A percentile compares a stretch with the other conserved stretches of the same genome.
These are phyloP conservation scores for Criorhina ranunculi DNA, from an alignment of 2,888 invertebrate species.

Conservation along the genomic window DNA sequence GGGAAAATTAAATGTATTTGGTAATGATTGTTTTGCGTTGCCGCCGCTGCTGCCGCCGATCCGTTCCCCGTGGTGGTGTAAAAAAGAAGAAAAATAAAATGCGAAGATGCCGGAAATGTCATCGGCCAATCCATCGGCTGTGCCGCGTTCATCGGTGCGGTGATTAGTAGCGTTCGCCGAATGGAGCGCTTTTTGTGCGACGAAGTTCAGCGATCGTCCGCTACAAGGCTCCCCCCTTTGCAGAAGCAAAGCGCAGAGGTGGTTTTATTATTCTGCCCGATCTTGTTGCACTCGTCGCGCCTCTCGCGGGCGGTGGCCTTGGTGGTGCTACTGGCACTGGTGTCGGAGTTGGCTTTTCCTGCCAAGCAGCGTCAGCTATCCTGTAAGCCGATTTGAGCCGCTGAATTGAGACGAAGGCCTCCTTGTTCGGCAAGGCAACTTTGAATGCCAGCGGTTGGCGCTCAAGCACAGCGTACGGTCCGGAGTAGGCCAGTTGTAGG, in stretches of 20 bases:
- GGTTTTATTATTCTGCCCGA: slow-evolving; percentile 30
- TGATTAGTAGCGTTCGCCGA: too few species aligned
- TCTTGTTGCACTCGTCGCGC: not conserved
- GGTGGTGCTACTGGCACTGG: not conserved
- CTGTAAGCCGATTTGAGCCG: slow-evolving; percentile 34
- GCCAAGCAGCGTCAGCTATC: not conserved
- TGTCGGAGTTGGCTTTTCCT: slow-evolving; percentile 10
- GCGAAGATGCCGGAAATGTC: too few species aligned
- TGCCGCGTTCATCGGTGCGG: too few species aligned
- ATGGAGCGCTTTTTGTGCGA: too few species aligned
- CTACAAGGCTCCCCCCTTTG: slow-evolving; percentile 22
- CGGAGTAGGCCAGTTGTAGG: slow-evolving; percentile 21
- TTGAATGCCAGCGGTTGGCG: slow-evolving; percentile 18
- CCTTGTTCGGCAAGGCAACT: not conserved
- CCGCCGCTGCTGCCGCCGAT: too few species aligned
- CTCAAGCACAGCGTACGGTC: slow-evolving; percentile 23
- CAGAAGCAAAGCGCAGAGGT: slow-evolving; percentile 2
- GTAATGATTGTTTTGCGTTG: too few species aligned
- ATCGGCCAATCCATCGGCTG: too few species aligned
- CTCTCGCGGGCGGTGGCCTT: not conserved
- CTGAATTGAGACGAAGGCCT: slow-evolving; percentile 8
- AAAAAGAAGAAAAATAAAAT: too few species aligned
- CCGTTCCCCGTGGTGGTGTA: too few species aligned
- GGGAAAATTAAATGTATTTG: too few species aligned
- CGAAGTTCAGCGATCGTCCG: too few species aligned